These are phyloP conservation scores for Crypturellus tataupa DNA, from an alignment of 2,797 vertebrate species.

Conservation along the genomic window DNA sequence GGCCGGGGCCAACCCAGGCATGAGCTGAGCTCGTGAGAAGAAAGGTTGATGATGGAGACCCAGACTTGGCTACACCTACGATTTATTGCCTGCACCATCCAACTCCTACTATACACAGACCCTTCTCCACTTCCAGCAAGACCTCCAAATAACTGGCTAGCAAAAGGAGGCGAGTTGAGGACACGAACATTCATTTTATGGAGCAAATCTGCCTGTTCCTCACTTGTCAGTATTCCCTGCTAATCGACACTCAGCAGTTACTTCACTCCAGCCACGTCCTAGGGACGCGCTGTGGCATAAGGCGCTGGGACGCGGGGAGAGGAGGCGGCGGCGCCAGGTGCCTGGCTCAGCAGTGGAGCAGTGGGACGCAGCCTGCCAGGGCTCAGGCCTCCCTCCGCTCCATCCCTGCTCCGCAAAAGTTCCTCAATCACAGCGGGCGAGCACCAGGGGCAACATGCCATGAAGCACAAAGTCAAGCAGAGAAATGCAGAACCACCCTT, in stretches of 20 bases:
- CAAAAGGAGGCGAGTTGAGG: neutral
- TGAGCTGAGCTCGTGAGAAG: neutral
- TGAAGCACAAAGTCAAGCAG: neutral
- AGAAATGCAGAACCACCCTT: neutral
- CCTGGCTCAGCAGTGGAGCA: neutral
- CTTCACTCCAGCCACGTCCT: neutral
- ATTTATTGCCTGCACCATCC: neutral
- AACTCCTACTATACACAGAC: too few relatives aligned
- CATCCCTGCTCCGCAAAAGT: neutral
- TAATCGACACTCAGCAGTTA: neutral
- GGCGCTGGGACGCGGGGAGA: neutral
- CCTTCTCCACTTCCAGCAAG: neutral
- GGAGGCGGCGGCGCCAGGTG: neutral
- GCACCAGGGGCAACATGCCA: neutral
- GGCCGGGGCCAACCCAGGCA: neutral
- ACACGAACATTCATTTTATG: fast-evolving
- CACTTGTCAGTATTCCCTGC: neutral
- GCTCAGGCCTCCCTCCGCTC: neutral
- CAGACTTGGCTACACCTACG: neutral
- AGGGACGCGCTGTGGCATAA: neutral
- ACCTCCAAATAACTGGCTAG: neutral
- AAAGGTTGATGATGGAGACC: neutral
- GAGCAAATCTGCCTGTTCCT: neutral
- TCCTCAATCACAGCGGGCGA: neutral
- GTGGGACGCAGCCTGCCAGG: neutral